Conservation (phyloP, 2,113 vertebrate genomes). For the Hucho hucho region DNA sequence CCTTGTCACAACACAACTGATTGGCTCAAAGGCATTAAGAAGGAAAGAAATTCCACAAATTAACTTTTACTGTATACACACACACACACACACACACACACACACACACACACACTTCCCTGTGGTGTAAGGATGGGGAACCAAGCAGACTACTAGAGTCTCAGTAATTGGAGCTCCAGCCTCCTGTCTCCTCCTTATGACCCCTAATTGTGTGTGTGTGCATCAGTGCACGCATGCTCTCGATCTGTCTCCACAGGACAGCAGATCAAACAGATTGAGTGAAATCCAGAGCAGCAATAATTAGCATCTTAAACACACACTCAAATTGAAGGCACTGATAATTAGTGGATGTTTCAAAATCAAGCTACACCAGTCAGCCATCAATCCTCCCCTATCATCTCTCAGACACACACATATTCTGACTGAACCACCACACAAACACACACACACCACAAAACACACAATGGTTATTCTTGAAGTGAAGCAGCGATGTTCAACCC, state of each 20-base stretch:
- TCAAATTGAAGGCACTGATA: constrained; percentile 23
- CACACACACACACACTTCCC: constrained; percentile 14
- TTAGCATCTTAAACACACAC: constrained; percentile 54
- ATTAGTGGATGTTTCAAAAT: constrained; percentile 31
- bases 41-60: too few relatives aligned
- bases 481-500: too few relatives aligned
- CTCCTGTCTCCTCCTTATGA: constrained; percentile 51
- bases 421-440: not conserved
- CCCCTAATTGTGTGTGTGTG: constrained; percentile 31
- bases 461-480: not conserved
- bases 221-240: constrained; percentile 1
- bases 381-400: constrained; percentile 12
- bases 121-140: too few relatives aligned
- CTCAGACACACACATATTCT: too few relatives aligned
- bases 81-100: constrained; percentile 8
- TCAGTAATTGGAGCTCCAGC: constrained; percentile 54
- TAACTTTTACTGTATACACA: too few relatives aligned
- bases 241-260: constrained; percentile 66
- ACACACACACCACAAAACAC: constrained; percentile 13
- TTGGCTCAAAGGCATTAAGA: too few relatives aligned
- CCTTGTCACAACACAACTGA: too few relatives aligned
- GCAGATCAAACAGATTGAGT: constrained; percentile 76
- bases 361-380: constrained; percentile 13
- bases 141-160: constrained; percentile 20
- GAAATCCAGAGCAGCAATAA: constrained; percentile 76